Conservation (phyloP, 2,113 vertebrate species). For the Pungitius pungitius region DNA sequence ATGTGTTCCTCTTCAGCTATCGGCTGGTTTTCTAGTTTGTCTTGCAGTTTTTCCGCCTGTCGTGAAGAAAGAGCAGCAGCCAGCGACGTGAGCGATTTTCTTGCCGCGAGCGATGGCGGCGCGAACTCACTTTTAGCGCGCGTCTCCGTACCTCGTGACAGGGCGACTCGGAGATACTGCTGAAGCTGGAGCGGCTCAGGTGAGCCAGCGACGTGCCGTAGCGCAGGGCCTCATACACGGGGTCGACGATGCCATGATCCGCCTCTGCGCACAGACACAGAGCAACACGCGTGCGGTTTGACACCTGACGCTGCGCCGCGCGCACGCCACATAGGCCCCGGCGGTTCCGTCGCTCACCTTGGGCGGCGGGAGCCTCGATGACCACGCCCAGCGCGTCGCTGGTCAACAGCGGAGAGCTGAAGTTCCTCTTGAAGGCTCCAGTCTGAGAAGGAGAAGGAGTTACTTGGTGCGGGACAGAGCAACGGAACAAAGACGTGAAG, state of each 20-base stretch:
- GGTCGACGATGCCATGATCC: slow-evolving; percentile 80
- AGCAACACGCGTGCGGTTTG: slow-evolving; percentile 31
- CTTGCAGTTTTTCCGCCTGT: slow-evolving; percentile 75
- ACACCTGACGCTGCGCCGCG: slow-evolving; percentile 8
- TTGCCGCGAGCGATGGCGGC: slow-evolving; percentile 7
- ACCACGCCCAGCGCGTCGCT: slow-evolving; percentile 80
- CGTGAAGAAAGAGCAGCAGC: slow-evolving; percentile 3
- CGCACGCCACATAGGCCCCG: neutral
- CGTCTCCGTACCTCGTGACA: slow-evolving; percentile 70
- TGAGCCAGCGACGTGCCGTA: slow-evolving; percentile 91
- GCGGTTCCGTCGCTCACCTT: slow-evolving; percentile 69
- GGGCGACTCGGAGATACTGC: slow-evolving; percentile 88
- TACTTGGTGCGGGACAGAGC: slow-evolving; percentile 1
- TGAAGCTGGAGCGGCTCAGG: slow-evolving; percentile 86
- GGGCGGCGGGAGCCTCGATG: slow-evolving; percentile 80
- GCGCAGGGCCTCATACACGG: slow-evolving; percentile 89
- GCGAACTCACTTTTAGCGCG: slow-evolving; percentile 18
- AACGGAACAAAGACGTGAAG: slow-evolving; percentile 8
- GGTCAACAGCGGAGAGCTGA: slow-evolving; percentile 90
- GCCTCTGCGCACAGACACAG: slow-evolving; percentile 58
- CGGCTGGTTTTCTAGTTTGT: slow-evolving; percentile 79
- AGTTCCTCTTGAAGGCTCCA: slow-evolving; percentile 88
- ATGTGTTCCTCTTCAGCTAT: slow-evolving; percentile 79
- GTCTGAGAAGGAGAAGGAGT: slow-evolving; percentile 72
- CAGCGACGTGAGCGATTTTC: slow-evolving; percentile 13